Percentiles rank a stretch among this genome's conserved stretches.
phyloP scores from a whole-genome alignment of 2,888 invertebrate species.

The Thymelicus sylvestris region DNA sequence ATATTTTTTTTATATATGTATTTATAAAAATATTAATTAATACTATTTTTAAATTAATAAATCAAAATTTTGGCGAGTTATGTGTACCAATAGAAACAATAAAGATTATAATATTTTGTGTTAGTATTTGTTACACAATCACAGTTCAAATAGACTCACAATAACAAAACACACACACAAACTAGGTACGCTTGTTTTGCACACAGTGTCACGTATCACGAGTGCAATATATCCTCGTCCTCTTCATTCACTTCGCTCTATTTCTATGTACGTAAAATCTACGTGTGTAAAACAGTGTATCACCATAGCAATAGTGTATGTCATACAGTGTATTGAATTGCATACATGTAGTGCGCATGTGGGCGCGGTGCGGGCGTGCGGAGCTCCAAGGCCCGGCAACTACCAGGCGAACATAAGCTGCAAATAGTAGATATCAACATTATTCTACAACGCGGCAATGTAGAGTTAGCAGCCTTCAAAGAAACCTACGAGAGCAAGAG shows the following conservation, averaged over 20 bases:
- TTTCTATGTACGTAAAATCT: constrained; percentile 7
- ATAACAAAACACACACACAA: too few relatives aligned
- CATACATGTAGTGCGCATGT: constrained; percentile 69
- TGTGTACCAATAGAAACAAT: too few relatives aligned
- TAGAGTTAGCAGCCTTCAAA: constrained; percentile 17
- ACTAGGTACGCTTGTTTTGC: background rate
- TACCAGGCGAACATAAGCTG: constrained; percentile 68
- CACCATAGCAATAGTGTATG: constrained; percentile 19
- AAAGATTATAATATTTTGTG: too few relatives aligned
- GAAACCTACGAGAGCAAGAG: constrained; percentile 15
- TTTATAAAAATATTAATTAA: too few relatives aligned
- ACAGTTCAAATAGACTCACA: too few relatives aligned
- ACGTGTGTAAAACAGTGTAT: constrained; percentile 19
- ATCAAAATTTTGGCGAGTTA: too few relatives aligned
- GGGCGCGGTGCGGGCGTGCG: constrained; percentile 81
- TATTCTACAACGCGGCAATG: constrained; percentile 16
- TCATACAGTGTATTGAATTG: constrained; percentile 25
- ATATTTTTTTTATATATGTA: too few relatives aligned
- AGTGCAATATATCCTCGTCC: background rate
- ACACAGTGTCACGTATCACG: background rate
- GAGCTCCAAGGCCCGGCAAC: constrained; percentile 75
- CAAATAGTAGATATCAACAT: constrained; percentile 44
- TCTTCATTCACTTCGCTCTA: constrained; percentile 3
- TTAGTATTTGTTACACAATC: too few relatives aligned
- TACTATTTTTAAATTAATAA: too few relatives aligned